Evolutionary conservation across 30 jellyfish, hydroid and myxozoan genomes (phyloP).

Genomic region (Sanderia malayensis): DNA sequence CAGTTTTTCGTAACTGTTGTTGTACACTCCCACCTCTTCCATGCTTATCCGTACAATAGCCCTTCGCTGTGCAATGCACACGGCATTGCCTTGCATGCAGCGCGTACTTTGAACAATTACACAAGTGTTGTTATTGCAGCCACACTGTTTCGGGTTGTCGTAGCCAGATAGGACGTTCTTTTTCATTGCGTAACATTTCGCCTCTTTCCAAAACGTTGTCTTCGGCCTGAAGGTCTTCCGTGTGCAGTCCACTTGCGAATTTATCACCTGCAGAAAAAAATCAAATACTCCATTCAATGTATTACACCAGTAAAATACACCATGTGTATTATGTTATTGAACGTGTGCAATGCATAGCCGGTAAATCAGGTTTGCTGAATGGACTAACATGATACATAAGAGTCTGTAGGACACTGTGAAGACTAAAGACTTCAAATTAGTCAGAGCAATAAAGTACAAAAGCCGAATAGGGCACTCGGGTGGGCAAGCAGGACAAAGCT

Average conservation of each 20-base stretch:
- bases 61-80: constrained; percentile 18
- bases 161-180: constrained; percentile 39
- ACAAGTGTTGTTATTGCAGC: constrained; percentile 27
- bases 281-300: not conserved
- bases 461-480: too few species aligned
- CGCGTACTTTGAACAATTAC: constrained; percentile 28
- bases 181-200: constrained; percentile 28
- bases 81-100: constrained; percentile 25
- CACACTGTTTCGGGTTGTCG: constrained; percentile 46
- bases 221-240: constrained; percentile 26
- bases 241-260: constrained; percentile 55
- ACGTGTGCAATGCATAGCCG: not conserved
- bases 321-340: not conserved
- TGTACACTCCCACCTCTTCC: constrained; percentile 50
- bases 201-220: constrained; percentile 24
- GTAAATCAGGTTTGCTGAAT: too few species aligned
- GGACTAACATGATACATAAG: too few species aligned
- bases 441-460: not conserved
- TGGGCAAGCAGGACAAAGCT: too few species aligned
- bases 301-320: not conserved
- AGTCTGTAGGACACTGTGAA: not conserved
- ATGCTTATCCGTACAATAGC: constrained; percentile 12
- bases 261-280: constrained; percentile 20
- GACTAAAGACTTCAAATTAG: too few species aligned
- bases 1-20: constrained; percentile 34